phyloP scores from a whole-genome alignment of 2,113 vertebrate genomes.

The Bubo blakistoni region DNA sequence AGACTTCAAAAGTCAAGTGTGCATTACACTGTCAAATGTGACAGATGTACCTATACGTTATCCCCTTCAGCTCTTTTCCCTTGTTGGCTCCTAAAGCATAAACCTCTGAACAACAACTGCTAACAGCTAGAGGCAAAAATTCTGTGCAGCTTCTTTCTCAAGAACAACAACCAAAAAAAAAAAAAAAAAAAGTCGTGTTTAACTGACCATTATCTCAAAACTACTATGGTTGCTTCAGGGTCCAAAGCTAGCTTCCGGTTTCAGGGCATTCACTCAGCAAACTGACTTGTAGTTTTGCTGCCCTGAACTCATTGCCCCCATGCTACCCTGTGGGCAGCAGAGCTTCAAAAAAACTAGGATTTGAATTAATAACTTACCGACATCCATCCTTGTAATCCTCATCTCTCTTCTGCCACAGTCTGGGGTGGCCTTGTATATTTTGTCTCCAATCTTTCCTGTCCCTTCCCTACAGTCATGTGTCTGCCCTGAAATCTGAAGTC shows the following conservation, averaged over 20 bases:
- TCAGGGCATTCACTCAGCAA: background rate
- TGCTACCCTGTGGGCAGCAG: background rate
- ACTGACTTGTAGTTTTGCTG: background rate
- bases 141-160: background rate
- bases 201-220: conserved; percentile 8
- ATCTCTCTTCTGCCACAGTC: background rate
- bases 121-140: conserved; percentile 12
- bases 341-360: background rate
- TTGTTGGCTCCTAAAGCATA: background rate
- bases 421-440: background rate
- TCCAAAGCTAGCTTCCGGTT: background rate
- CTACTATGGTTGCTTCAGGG: background rate
- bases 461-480: background rate
- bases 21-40: background rate
- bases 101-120: background rate
- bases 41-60: background rate
- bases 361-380: background rate
- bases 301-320: background rate
- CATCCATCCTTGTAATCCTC: background rate
- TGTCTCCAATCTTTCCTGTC: background rate
- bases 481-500: background rate
- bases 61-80: background rate
- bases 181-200: background rate
- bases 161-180: background rate
- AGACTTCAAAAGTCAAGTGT: background rate